These are phyloP conservation scores for Eulemur albifrons DNA, from an alignment of 2,797 vertebrate genomes.

Conservation along the genomic window DNA sequence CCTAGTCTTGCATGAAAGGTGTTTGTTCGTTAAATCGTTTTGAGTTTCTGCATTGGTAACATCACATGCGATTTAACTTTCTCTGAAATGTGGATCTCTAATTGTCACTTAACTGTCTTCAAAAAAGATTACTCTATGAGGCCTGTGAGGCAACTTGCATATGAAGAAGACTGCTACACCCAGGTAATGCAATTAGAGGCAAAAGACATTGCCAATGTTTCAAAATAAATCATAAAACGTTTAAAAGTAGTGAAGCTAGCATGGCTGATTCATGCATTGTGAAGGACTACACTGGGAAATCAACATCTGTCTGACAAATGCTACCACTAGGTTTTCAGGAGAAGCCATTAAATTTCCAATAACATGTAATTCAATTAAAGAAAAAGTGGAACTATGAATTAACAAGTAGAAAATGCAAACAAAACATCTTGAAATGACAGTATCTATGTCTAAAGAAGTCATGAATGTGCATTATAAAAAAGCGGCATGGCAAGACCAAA, in stretches of 20 bases:
- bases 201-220: conserved; percentile 41
- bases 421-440: neutral
- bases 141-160: conserved; percentile 3
- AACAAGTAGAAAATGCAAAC: conserved; percentile 57
- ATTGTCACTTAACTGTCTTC: conserved; percentile 61
- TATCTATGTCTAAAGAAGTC: conserved; percentile 9
- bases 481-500: neutral
- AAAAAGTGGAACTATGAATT: conserved; percentile 51
- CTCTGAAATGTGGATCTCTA: conserved; percentile 55
- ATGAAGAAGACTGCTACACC: neutral
- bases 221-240: conserved; percentile 60
- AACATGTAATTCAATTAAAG: conserved; percentile 62
- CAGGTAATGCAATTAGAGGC: conserved; percentile 62
- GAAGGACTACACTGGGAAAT: neutral
- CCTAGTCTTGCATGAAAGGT: neutral
- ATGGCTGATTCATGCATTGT: neutral
- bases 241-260: conserved; percentile 59
- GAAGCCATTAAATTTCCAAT: conserved; percentile 55
- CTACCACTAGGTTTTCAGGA: conserved; percentile 36
- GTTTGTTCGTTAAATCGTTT: conserved; percentile 8
- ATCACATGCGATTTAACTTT: conserved; percentile 47
- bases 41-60: neutral
- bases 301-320: conserved; percentile 58
- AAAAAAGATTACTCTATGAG: conserved; percentile 10
- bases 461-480: neutral